Base-by-base conservation (phyloP, 2,888 invertebrate species). In the Mesorhabditis spiculigera region DNA sequence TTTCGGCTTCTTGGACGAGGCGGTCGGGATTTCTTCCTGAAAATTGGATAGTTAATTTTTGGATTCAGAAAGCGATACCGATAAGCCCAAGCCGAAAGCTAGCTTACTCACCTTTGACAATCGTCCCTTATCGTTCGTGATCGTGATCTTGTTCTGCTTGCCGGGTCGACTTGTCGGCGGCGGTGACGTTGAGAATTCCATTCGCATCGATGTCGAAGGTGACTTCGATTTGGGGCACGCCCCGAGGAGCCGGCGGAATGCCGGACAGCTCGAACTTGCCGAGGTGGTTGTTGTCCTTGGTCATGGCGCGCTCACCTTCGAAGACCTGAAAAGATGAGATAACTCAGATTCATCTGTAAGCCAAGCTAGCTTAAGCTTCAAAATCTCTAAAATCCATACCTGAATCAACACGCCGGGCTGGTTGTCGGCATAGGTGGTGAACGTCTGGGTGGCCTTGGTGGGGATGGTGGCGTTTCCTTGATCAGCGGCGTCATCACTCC, bases 401-500 rank as follows among this genome's bases (percentile, higher is more conserved):
- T 92, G 92, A 80, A 94, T 93, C 50, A 92, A 91, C 0, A 94
- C 93, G 62, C 92, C 93, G 41, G 92, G 91, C 86, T 95, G 95
- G 84, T 94, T 94, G 87, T 95, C 94, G 16, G 93, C 89, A 86
- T 94, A 94, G 0, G 95, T 95, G 4, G 94, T 93, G 86, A 95
- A 95, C 0, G 78, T 85, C 76, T 88, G 85, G 13, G 77, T 73
- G 42, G 83, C 78, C 70, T 81, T 82, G n/a, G 78, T 82, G 5
- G 88, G 88, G 67, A 88, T 87, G 61, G 85, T 81, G 13, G 86
- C 85, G 81, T 86, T 86, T 8, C 93, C 84, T 93, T 92, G 42
- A 93, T 91, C n/a, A 93, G 88, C 73, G 91, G 91, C 5, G 95
- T 95, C 96, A 97, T 97, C 41, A 93, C 93, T 75, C 93, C 93